A percentile compares a stretch with the other conserved stretches of the same genome.
These are phyloP conservation scores for Acholoe squamosa DNA, from an alignment of 2,888 invertebrate genomes.

Conservation along the genomic window DNA sequence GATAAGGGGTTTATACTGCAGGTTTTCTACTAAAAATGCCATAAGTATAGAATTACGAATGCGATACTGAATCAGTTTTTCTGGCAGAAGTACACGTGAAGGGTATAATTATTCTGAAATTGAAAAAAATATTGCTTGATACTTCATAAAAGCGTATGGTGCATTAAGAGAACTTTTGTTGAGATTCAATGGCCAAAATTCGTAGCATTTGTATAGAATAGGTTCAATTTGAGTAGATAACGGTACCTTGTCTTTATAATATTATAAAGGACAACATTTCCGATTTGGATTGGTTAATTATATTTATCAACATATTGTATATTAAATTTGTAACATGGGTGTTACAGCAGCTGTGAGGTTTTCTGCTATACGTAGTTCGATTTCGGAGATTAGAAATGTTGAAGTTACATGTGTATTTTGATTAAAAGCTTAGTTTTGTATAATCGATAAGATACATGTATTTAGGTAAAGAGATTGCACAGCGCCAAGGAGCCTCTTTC, in stretches of 20 bases:
- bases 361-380: not conserved
- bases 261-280: too few relatives aligned
- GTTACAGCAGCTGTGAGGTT: not conserved
- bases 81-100: not conserved
- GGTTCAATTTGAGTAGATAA: too few relatives aligned
- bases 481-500: not conserved
- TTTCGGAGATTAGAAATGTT: too few relatives aligned
- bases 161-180: too few relatives aligned
- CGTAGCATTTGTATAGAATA: too few relatives aligned
- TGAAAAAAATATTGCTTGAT: not conserved
- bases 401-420: not conserved
- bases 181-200: too few relatives aligned
- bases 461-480: not conserved
- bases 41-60: not conserved
- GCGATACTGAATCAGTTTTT: not conserved
- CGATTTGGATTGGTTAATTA: too few relatives aligned
- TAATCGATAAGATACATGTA: not conserved
- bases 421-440: not conserved
- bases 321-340: not conserved
- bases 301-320: not conserved
- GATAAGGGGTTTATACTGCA: not conserved
- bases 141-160: too few relatives aligned
- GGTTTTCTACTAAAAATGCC: not conserved
- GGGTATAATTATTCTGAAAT: not conserved
- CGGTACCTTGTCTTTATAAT: too few relatives aligned